Percentiles rank a stretch among this genome's conserved stretches.
phyloP scores from a whole-genome alignment of 2,797 vertebrate genomes.

The Chelmon rostratus region DNA sequence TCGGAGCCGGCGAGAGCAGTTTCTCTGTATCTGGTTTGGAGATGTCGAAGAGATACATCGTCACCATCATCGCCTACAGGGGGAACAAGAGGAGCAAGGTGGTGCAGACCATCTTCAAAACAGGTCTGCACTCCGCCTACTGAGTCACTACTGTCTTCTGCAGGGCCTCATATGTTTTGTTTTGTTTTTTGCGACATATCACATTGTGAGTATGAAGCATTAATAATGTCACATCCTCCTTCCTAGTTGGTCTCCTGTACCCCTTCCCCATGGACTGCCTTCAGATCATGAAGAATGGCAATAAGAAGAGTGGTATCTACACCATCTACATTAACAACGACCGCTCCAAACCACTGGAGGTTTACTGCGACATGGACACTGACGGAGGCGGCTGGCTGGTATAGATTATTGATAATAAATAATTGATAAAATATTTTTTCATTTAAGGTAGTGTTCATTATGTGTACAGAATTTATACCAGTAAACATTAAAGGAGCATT shows the following conservation, averaged over 20 bases:
- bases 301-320: conserved; percentile 82
- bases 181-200: neutral
- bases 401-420: conserved; percentile 14
- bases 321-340: conserved; percentile 87
- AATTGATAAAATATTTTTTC: too few species aligned
- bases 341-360: conserved; percentile 82
- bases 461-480: neutral
- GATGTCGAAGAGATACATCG: conserved; percentile 82
- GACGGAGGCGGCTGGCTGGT: conserved; percentile 92
- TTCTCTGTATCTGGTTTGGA: conserved; percentile 83
- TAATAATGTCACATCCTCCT: neutral
- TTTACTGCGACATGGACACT: conserved; percentile 92
- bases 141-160: neutral
- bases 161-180: neutral
- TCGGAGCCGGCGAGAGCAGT: conserved; percentile 75
- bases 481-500: neutral
- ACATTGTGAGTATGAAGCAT: neutral
- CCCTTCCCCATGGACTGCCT: conserved; percentile 89
- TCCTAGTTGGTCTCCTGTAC: conserved; percentile 82
- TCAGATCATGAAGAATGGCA: conserved; percentile 88
- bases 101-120: conserved; percentile 84
- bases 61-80: conserved; percentile 87
- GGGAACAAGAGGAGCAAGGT: conserved; percentile 85
- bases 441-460: neutral
- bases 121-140: conserved; percentile 79